Evolutionary conservation across 2,113 vertebrate genomes (phyloP).

Genomic region (Pyxicephalus adspersus): DNA sequence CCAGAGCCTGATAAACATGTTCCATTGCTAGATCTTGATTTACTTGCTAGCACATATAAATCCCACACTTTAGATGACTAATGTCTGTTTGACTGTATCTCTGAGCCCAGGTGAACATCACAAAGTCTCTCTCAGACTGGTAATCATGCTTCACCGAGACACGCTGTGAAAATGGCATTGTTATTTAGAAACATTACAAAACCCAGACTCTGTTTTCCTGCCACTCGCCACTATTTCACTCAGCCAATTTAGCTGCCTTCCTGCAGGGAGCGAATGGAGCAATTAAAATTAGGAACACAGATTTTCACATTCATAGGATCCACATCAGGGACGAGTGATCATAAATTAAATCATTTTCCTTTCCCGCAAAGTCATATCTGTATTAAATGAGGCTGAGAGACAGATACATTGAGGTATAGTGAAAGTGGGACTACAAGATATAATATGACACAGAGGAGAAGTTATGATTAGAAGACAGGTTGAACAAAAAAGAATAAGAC

Average conservation of each 20-base stretch:
- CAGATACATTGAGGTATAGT: conserved; percentile 33
- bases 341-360: conserved; percentile 80
- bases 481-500: background rate
- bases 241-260: conserved; percentile 79
- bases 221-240: conserved; percentile 80
- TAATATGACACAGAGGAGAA: conserved; percentile 16
- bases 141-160: conserved; percentile 79
- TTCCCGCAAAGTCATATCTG: conserved; percentile 71
- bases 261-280: conserved; percentile 79
- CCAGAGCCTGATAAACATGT: too few relatives aligned
- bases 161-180: conserved; percentile 84
- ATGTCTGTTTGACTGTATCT: conserved; percentile 9
- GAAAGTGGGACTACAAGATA: conserved; percentile 3
- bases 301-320: conserved; percentile 78
- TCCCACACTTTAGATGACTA: background rate
- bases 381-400: conserved; percentile 65
- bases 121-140: conserved; percentile 11
- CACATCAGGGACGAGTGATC: conserved; percentile 76
- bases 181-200: conserved; percentile 86
- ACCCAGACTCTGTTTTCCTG: conserved; percentile 79
- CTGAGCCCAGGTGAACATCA: background rate
- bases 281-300: conserved; percentile 85
- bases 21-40: too few relatives aligned
- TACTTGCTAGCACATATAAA: too few relatives aligned
- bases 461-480: background rate